Base-by-base conservation (phyloP, 2,888 invertebrate genomes). In the Lasioglossum vierecki region DNA sequence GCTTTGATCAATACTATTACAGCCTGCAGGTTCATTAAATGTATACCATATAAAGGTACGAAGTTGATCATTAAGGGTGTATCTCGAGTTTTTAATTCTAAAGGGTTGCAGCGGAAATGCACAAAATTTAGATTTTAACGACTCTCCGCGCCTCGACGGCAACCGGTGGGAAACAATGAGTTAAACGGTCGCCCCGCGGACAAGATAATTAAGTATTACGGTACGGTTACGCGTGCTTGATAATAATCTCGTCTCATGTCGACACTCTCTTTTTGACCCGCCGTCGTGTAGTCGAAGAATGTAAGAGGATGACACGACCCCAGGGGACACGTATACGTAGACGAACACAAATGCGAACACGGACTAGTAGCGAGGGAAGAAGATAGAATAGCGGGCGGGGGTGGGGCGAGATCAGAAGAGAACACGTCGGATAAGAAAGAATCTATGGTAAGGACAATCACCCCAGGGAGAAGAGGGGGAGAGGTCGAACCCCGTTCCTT, bases 161-260 rank as follows among this genome's bases (percentile, higher is more conserved):
- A 3, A 8, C 66, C 35, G 22, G 35, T 18, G 30, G 35, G 35
- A 35, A 39, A 11, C 18, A 11, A 68, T 79, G 86, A 87, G 83
- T 87, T 79, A 71, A 85, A 86, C 66, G 87, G 30, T 72, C 72
- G 46, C 71, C 68, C 26, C 66, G 39, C 2, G 77, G 80, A 86
- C 83, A 87, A 87, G 87, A 87, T 87, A 87, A 87, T 87, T 86
- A 86, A 87, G 87, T 83, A 86, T 80, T 87, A 83, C 76, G 74
- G 81, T 79, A 81, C 80, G 79, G 87, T 87, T 86, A 86, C 86
- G 83, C 71, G 76, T 57, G 76, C 46, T 15, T 30, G 87, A 87
- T 87, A 87, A 86, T 87, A 86, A 87, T 87, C 87, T 84, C 49
- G 79, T 76, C 87, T 49, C 79, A 74, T 81, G 87, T 87, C 87